Evolutionary conservation across 1,140 invertebrate genomes (phyloP), one percentile per base, ranked within the genome.

Genomic region (Bombus pascuorum): DNA sequence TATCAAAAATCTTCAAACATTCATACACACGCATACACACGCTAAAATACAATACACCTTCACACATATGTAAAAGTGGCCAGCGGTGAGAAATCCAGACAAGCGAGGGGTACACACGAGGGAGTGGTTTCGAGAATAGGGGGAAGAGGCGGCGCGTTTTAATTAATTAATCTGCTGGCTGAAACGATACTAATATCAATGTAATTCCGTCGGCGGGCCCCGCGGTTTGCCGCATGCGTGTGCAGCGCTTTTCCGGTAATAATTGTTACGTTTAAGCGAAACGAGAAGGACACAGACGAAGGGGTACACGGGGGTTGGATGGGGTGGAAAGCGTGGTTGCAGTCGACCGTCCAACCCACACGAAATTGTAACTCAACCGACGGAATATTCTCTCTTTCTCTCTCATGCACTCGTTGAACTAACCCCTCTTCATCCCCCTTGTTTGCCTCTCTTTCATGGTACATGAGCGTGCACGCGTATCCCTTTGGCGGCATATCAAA

Each of bases 401-500:
- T n/a, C 42, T 15, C 47, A 18, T 22, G 22, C n/a, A 32, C 65
- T 32, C 65, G 28, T 34, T 66, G 28, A 62, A 34, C 65, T 32
- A 66, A 65, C 89, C 92, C 90, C 76, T 75, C 78, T 78, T 85
- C 57, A 75, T 83, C 81, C 80, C 44, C 66, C 37, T 25, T 78
- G 39, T 47, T 72, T 76, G 39, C 78, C 83, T 44, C 85, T 81
- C 57, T 81, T 81, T 59, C 59, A 66, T 79, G 73, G 82, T 79
- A 81, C 75, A 18, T 90, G 92, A 85, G 93, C 79, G 81, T 87
- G 62, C 88, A 88, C 87, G 84, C 72, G 75, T 85, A 15, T 92
- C 90, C 87, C 94, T 94, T 95, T 94, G 94, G 92, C 93, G 93
- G 92, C 87, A 91, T 93, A 94, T 94, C 94, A 95, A 95, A 95